Percentiles rank a stretch among this genome's conserved stretches.
phyloP scores from a whole-genome alignment of 2,113 vertebrate genomes.

The Silurus asotus region DNA sequence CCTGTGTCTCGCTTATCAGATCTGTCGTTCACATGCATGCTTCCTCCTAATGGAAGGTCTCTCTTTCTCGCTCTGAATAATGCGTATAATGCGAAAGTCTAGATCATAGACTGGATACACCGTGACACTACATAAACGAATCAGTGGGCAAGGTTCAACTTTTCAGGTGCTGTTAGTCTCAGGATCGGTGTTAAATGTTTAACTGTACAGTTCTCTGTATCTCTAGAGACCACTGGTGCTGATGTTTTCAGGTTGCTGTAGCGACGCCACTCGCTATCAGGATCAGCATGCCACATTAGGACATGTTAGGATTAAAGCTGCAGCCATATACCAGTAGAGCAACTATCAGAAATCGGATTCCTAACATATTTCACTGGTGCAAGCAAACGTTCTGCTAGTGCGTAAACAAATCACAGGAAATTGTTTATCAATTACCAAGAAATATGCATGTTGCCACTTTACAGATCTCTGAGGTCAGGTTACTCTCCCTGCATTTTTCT shows the following conservation, averaged over 20 bases:
- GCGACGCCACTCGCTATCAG: conserved; percentile 15
- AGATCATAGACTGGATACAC: not conserved
- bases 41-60: conserved; percentile 1
- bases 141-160: not conserved
- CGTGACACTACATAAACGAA: not conserved
- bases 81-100: conserved; percentile 12
- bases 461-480: not conserved
- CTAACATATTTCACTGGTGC: not conserved
- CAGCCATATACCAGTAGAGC: not conserved
- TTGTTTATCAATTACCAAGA: no score
- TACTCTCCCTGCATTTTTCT: not conserved
- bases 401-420: not conserved
- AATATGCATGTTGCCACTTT: not conserved
- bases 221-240: conserved; percentile 15
- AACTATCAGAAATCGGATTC: not conserved
- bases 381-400: no score
- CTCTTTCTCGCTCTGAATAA: conserved; percentile 10
- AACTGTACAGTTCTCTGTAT: not conserved
- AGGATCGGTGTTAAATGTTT: not conserved
- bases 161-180: not conserved
- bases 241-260: conserved; percentile 23
- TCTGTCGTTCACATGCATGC: not conserved
- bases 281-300: not conserved
- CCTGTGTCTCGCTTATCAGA: no score
- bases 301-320: not conserved